A percentile compares a stretch with the other conserved stretches of the same genome.
Evolutionary conservation across 2,888 invertebrate genomes (phyloP).

Genomic region (Lottia scabra): DNA sequence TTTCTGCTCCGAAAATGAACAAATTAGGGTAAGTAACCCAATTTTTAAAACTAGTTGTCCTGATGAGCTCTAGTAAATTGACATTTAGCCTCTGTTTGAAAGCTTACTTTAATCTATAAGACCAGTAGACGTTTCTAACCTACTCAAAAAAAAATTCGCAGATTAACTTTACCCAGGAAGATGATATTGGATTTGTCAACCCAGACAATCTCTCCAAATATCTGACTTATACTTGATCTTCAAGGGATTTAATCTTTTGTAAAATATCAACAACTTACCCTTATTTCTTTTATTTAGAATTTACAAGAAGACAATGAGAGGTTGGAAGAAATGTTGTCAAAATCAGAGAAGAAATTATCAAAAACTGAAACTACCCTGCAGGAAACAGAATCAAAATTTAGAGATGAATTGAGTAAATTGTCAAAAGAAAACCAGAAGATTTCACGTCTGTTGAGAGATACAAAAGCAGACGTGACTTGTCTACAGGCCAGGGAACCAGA

Average conservation of each 20-base stretch:
- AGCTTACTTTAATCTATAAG: too few species aligned
- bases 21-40: constrained; percentile 16
- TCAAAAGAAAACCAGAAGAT: constrained; percentile 35
- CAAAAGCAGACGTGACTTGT: constrained; percentile 45
- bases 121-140: too few species aligned
- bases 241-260: too few species aligned
- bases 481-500: constrained; percentile 53
- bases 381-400: constrained; percentile 21
- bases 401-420: constrained; percentile 31
- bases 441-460: constrained; percentile 37
- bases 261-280: too few species aligned
- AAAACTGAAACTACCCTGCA: constrained; percentile 29
- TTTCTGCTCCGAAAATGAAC: constrained; percentile 15
- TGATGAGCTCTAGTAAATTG: too few species aligned
- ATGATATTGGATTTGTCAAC: too few species aligned
- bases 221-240: too few species aligned
- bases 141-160: too few species aligned
- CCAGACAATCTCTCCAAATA: too few species aligned
- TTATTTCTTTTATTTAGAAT: constrained; percentile 29
- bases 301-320: constrained; percentile 47
- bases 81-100: too few species aligned
- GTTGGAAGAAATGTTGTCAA: constrained; percentile 35
- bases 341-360: constrained; percentile 14
- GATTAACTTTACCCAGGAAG: too few species aligned
- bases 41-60: too few species aligned